Base-by-base conservation (phyloP, 2,888 invertebrate genomes). In the Phengaris alcon region DNA sequence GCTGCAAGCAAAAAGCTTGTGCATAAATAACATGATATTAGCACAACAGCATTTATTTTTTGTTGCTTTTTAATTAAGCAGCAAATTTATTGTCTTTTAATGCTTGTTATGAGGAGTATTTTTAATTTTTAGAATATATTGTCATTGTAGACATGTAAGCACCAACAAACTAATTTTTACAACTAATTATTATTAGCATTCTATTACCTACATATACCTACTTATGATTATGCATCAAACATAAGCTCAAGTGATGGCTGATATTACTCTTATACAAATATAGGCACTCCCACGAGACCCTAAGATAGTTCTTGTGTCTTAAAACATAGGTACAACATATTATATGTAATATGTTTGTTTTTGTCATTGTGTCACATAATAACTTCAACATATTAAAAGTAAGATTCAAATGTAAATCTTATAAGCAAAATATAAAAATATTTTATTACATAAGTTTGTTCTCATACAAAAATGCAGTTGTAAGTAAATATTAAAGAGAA, bases 171-270 rank as follows among this genome's bases (percentile, higher is more conserved):
- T 72, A 72, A 52, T 72, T 72, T 54, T 12, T 22, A 52, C 72
- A 44, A 44, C 64, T 44, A 64, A 64, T 64, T 64, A 22, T 54
- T 72, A 72, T 54, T 72, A 72, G 54, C 72, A 54, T 54, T 72
- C 35, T 52, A 72, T 35, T 54, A 64, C 12, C 59, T 59, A 59
- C 59, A 35, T 59, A 59, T 59, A 59, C 10, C 72, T 72, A 54
- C 72, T 54, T 72, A 72, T 52, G n/a, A 7, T 10, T 72, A 72
- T 35, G 54, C 72, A 72, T 52, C 12, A 10, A 72, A 72, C 52
- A 35, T 72, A 72, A 72, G 72, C 72, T 72, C 72, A 72, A 54
- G 54, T 72, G 72, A 72, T 54, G 48, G 69, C 69, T 64, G 69
- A 69, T 15, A 69, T 69, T 48, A 46, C 48, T 69, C 69, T 69